Evolutionary conservation across 1,140 invertebrate genomes (phyloP).

Genomic region (Mesaphorura yosii): DNA sequence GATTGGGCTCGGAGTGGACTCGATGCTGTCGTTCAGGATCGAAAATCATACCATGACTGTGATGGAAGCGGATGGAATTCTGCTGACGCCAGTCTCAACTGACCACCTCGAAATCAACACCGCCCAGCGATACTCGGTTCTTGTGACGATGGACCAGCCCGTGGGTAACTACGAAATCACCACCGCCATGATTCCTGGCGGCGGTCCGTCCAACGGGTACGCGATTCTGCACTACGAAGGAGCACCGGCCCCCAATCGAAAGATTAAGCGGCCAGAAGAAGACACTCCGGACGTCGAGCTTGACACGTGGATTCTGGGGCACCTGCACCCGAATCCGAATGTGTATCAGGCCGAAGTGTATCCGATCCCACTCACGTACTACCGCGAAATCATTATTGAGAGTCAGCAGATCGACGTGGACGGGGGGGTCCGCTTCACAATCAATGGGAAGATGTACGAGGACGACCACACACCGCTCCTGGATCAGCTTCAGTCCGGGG

Average conservation of each 20-base stretch:
- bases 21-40: conserved; percentile 10
- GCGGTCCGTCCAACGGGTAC: conserved; percentile 16
- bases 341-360: conserved; percentile 7
- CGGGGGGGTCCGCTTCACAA: conserved; percentile 2
- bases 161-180: conserved; percentile 17
- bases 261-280: not conserved
- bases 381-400: not conserved
- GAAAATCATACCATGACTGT: conserved; percentile 5
- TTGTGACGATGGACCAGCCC: conserved; percentile 17
- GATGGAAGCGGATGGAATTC: conserved; percentile 21
- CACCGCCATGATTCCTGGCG: conserved; percentile 14
- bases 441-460: conserved; percentile 8
- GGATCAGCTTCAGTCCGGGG: conserved; percentile 8
- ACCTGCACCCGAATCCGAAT: conserved; percentile 3
- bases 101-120: conserved; percentile 21
- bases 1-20: conserved; percentile 14
- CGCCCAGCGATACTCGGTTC: conserved; percentile 16
- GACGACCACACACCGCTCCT: conserved; percentile 7
- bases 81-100: conserved; percentile 2
- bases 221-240: conserved; percentile 22
- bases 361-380: not conserved
- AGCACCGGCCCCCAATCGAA: not conserved
- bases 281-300: not conserved
- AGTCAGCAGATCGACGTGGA: not conserved
- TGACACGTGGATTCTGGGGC: conserved; percentile 1